Conservation (phyloP, 2,888 invertebrate genomes). For the Eupithecia vulgata region DNA sequence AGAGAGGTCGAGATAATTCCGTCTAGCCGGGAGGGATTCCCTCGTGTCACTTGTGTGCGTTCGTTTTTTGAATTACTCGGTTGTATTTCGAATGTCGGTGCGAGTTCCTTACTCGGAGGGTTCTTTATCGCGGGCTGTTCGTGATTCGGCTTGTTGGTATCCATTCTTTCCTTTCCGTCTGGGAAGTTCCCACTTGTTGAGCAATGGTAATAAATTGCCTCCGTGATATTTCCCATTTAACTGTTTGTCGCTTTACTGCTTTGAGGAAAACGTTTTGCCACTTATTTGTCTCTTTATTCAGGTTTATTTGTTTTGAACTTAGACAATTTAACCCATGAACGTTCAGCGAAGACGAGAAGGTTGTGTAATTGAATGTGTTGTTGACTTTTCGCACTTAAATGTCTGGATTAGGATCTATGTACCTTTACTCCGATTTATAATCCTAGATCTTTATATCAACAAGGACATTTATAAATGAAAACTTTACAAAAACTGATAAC, state of each 20-base stretch:
- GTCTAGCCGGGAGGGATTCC: slow-evolving; percentile 84
- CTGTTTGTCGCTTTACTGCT: slow-evolving; percentile 82
- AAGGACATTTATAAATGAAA: no score
- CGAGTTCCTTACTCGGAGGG: slow-evolving; percentile 67
- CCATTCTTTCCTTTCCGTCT: slow-evolving; percentile 76
- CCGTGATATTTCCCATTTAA: slow-evolving; percentile 82
- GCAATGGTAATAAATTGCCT: slow-evolving; percentile 83
- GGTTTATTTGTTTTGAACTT: slow-evolving; percentile 76
- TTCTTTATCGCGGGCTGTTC: slow-evolving; percentile 58
- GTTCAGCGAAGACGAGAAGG: slow-evolving; percentile 46
- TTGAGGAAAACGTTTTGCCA: slow-evolving; percentile 77
- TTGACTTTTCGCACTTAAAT: neutral
- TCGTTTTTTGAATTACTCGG: slow-evolving; percentile 76
- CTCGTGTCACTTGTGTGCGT: slow-evolving; percentile 83
- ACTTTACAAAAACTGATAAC: no score
- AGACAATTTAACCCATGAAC: no score
- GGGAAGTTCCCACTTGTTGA: slow-evolving; percentile 78
- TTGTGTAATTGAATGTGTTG: slow-evolving; percentile 5
- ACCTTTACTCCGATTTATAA: neutral
- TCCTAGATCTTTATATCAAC: no score
- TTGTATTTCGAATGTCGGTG: slow-evolving; percentile 75
- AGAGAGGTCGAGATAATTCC: slow-evolving; percentile 82
- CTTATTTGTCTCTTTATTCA: slow-evolving; percentile 43
- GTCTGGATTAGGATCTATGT: neutral
- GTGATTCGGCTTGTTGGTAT: slow-evolving; percentile 59